Evolutionary conservation across 2,888 invertebrate genomes (phyloP).

Genomic region (Leptopilina syphax): DNA sequence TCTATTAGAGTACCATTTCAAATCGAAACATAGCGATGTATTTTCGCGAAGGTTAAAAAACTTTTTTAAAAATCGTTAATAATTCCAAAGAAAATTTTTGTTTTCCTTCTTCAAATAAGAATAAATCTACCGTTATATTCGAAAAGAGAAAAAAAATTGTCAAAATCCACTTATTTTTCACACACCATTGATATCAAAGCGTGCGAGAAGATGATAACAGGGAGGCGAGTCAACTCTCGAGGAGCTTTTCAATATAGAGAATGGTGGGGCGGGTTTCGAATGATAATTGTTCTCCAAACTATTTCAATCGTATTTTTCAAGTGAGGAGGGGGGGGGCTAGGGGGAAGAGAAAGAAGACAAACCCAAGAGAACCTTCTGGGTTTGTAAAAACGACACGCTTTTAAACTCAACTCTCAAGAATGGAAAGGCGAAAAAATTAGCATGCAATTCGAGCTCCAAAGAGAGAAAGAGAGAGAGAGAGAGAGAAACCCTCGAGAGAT

Average conservation of each 20-base stretch:
- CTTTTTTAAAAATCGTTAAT: too few species aligned
- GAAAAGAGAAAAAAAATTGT: background rate
- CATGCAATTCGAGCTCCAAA: conserved; percentile 61
- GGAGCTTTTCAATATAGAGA: conserved; percentile 18
- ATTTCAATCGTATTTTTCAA: conserved; percentile 68
- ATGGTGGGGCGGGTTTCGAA: conserved; percentile 51
- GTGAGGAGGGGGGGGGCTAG: background rate
- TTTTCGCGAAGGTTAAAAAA: too few species aligned
- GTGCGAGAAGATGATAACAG: conserved; percentile 42
- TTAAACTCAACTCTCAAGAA: conserved; percentile 41
- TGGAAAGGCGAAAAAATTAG: conserved; percentile 64
- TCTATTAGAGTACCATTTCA: too few species aligned
- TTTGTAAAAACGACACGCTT: conserved; percentile 60
- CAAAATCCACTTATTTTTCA: conserved; percentile 53
- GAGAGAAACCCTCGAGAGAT: conserved; percentile 47
- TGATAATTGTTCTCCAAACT: conserved; percentile 71
- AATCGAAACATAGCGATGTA: too few species aligned
- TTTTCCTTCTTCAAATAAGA: background rate
- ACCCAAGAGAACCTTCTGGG: conserved; percentile 11
- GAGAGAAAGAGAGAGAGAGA: too few species aligned
- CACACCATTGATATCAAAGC: conserved; percentile 61
- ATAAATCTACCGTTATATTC: background rate
- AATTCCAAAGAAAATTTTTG: too few species aligned
- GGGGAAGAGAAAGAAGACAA: conserved; percentile 3
- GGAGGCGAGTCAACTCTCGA: conserved; percentile 23